Conservation (phyloP, 1,140 invertebrate species). For the Drosophila lowei region DNA sequence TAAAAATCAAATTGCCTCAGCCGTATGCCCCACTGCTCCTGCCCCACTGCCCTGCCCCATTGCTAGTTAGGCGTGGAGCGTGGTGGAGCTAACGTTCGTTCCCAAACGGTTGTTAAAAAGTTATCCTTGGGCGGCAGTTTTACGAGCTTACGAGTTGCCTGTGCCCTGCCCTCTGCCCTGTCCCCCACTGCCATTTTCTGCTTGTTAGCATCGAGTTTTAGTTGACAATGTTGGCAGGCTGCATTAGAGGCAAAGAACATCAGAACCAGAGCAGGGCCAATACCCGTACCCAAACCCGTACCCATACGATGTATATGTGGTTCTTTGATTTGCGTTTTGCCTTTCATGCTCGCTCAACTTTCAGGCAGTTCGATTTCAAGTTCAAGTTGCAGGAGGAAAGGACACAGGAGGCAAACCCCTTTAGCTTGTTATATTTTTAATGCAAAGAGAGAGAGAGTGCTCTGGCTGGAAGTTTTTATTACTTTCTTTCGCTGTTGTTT, state of each 20-base stretch:
- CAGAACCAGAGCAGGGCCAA: constrained; percentile 2
- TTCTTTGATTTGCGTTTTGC: constrained; percentile 59
- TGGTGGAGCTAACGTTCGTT: neutral
- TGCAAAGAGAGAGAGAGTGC: constrained; percentile 19
- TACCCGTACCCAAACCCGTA: too few relatives aligned
- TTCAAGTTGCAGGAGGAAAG: constrained; percentile 53
- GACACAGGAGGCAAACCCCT: constrained; percentile 35
- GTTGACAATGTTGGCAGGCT: constrained; percentile 68
- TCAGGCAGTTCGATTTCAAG: constrained; percentile 66
- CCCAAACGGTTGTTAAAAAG: constrained; percentile 62
- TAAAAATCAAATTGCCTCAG: constrained; percentile 66
- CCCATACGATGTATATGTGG: constrained; percentile 39
- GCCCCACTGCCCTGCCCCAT: constrained; percentile 22
- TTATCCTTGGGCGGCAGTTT: constrained; percentile 68
- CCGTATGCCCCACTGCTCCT: constrained; percentile 15
- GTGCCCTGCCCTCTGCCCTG: neutral
- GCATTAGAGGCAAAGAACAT: constrained; percentile 58
- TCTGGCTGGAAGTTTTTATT: constrained; percentile 39
- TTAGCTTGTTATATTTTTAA: constrained; percentile 57
- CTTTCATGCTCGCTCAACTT: constrained; percentile 48
- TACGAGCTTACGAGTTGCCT: constrained; percentile 57
- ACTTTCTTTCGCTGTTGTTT: constrained; percentile 31
- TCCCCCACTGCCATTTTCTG: constrained; percentile 52
- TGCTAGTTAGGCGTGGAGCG: constrained; percentile 25
- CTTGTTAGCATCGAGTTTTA: constrained; percentile 68